Evolutionary conservation across 2,113 vertebrate genomes (phyloP).

Genomic region (Xiphophorus hellerii): DNA sequence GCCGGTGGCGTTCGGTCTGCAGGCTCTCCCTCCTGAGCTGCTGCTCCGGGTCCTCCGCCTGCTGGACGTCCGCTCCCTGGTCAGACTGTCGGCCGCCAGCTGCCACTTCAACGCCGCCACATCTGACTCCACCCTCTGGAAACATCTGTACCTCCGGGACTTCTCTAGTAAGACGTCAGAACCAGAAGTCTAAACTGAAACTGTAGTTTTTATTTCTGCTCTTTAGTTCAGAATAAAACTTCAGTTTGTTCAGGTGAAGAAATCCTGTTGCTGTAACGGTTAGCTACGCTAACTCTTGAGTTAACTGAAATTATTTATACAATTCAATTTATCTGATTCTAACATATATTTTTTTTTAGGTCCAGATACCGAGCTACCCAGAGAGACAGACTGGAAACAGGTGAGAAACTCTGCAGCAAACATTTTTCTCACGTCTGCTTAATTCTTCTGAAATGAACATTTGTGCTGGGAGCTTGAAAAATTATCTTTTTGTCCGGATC

Average conservation of each 20-base stretch:
- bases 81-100: conserved; percentile 85
- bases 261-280: neutral
- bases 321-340: neutral
- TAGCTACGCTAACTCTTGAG: neutral
- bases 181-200: neutral
- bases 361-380: conserved; percentile 35
- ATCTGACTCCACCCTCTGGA: conserved; percentile 89
- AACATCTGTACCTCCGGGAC: conserved; percentile 88
- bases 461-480: neutral
- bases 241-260: neutral
- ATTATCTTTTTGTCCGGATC: neutral
- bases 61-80: conserved; percentile 84
- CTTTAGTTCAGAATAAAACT: neutral
- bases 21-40: conserved; percentile 90
- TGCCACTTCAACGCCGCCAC: conserved; percentile 79
- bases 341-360: conserved; percentile 34
- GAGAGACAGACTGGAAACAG: conserved; percentile 77
- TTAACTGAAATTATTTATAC: neutral
- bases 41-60: conserved; percentile 89
- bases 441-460: neutral
- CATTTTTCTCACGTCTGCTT: neutral
- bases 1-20: conserved; percentile 89
- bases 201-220: neutral
- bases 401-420: conserved; percentile 49
- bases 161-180: conserved; percentile 82